phyloP scores from a whole-genome alignment of 1,140 invertebrate species.

The Leptinotarsa defecta region DNA sequence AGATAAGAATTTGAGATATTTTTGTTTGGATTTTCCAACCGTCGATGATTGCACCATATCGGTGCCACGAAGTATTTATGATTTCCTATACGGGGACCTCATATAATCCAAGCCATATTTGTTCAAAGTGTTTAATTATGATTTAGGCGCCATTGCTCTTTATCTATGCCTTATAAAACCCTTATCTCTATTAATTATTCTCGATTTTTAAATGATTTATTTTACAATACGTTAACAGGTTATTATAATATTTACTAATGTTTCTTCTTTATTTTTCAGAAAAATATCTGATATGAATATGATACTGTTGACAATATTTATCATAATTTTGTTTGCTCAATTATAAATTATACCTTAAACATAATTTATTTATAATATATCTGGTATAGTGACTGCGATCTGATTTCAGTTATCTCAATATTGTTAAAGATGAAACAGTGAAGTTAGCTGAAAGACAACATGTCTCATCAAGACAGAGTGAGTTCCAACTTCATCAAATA shows the following conservation, averaged over 20 bases:
- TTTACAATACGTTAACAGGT: slow-evolving; percentile 33
- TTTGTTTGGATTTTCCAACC: slow-evolving; percentile 1
- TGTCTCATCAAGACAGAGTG: slow-evolving; percentile 2
- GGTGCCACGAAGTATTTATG: slow-evolving; percentile 2
- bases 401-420: slow-evolving; percentile 31
- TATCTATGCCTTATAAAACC: slow-evolving; percentile 31
- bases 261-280: slow-evolving; percentile 32
- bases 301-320: slow-evolving; percentile 33
- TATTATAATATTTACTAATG: slow-evolving; percentile 32
- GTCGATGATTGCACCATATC: not conserved
- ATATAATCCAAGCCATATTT: slow-evolving; percentile 1
- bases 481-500: not conserved
- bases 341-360: slow-evolving; percentile 29
- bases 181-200: slow-evolving; percentile 33
- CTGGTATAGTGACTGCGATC: slow-evolving; percentile 9
- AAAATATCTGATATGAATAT: slow-evolving; percentile 29
- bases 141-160: slow-evolving; percentile 28
- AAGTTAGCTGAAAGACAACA: not conserved
- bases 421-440: slow-evolving; percentile 19
- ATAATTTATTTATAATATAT: slow-evolving; percentile 32
- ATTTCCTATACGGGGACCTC: slow-evolving; percentile 3
- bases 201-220: slow-evolving; percentile 33
- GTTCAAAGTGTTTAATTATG: slow-evolving; percentile 22
- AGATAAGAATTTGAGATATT: not conserved
- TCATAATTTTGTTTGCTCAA: slow-evolving; percentile 31